Conservation (phyloP, 2,888 invertebrate species). For the Papilio protenor region DNA sequence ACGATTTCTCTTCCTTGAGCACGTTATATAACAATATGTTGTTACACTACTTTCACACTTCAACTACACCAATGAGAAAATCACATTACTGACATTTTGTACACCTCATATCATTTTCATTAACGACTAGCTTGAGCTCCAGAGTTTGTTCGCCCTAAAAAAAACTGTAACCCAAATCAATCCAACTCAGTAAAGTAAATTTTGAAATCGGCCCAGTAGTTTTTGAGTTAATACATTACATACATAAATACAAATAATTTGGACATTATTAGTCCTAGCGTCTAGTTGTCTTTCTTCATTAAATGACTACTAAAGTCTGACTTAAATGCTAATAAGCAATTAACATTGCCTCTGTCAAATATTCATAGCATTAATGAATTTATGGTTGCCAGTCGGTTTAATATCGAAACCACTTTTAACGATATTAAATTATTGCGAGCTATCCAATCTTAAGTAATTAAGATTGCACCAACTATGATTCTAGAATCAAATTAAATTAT, state of each 20-base stretch:
- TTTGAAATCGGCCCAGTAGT: no score
- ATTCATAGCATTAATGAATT: not conserved
- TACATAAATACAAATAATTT: no score
- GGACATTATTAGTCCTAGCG: not conserved
- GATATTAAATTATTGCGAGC: conserved; percentile 2
- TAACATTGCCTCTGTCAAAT: not conserved
- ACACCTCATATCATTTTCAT: not conserved
- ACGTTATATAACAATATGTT: conserved; percentile 49
- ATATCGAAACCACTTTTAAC: conserved; percentile 2
- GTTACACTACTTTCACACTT: conserved; percentile 26
- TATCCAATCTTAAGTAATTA: conserved; percentile 3
- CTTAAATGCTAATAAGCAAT: not conserved
- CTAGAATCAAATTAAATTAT: not conserved
- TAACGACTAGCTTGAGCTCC: not conserved
- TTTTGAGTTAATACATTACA: no score
- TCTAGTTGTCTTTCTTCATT: not conserved
- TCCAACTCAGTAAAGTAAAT: no score
- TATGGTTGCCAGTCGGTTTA: not conserved
- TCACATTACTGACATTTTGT: not conserved
- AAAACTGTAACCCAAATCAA: no score
- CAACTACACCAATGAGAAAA: not conserved
- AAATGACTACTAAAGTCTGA: not conserved
- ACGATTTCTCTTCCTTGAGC: conserved; percentile 66
- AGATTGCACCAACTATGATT: not conserved
- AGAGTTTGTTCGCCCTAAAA: not conserved